These are phyloP conservation scores for Sinonovacula constricta DNA, from an alignment of 1,140 invertebrate species.

Conservation along the genomic window DNA sequence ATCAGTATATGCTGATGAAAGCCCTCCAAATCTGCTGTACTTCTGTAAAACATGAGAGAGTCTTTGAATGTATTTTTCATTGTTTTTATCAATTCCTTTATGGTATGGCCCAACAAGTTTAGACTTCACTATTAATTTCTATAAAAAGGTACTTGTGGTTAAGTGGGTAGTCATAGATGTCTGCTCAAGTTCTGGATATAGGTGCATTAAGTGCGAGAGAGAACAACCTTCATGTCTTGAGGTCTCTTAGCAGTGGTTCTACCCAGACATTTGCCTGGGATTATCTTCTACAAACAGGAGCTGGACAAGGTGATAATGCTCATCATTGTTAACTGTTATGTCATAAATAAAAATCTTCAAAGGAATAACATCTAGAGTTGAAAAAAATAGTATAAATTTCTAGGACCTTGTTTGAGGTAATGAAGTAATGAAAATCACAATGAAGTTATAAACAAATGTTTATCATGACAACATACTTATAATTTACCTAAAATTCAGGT, in stretches of 20 bases:
- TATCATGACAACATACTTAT: neutral
- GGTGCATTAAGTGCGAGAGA: neutral
- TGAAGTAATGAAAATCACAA: neutral
- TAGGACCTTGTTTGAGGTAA: neutral
- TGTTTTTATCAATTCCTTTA: neutral
- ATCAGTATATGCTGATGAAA: constrained; percentile 25
- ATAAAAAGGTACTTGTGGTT: neutral
- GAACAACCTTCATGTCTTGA: neutral
- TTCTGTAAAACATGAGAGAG: constrained; percentile 12
- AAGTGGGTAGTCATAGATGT: neutral
- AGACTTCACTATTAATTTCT: neutral
- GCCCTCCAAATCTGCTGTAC: constrained; percentile 23
- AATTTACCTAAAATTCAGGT: constrained; percentile 6
- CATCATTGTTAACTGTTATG: no score
- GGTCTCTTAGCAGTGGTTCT: no score
- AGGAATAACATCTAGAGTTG: no score
- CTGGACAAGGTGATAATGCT: no score
- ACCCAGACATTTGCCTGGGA: no score
- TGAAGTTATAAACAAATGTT: neutral
- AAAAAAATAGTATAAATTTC: neutral
- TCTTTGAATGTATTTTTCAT: neutral
- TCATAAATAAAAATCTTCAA: no score
- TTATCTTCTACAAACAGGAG: no score
- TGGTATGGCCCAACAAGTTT: neutral
- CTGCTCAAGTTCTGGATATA: neutral